Evolutionary conservation across 2,888 invertebrate species (phyloP).

Genomic region (Chesias legatella): DNA sequence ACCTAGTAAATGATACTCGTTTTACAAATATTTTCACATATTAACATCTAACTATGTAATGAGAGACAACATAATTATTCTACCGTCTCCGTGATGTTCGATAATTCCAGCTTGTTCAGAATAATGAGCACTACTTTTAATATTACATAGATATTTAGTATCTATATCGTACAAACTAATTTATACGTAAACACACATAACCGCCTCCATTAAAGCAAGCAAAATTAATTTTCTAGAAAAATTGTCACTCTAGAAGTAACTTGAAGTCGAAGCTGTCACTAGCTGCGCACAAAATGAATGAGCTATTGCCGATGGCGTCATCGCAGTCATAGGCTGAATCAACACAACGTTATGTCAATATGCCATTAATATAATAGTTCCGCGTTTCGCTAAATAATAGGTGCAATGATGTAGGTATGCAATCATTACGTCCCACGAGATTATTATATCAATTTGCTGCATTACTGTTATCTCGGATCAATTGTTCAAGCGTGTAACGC

Average conservation of each 20-base stretch:
- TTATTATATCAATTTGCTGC: conserved; percentile 30
- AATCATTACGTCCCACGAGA: conserved; percentile 31
- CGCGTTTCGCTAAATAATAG: conserved; percentile 41
- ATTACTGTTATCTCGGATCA: conserved; percentile 34
- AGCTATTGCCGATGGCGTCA: conserved; percentile 47
- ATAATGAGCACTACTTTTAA: too few relatives aligned
- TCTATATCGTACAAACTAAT: too few relatives aligned
- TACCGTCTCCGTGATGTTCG: conserved; percentile 2
- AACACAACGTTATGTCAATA: conserved; percentile 44
- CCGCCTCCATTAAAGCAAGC: too few relatives aligned
- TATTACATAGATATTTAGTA: too few relatives aligned
- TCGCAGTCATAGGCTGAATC: conserved; percentile 40
- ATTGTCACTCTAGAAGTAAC: conserved; percentile 14
- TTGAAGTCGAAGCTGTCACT: conserved; percentile 32
- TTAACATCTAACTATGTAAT: conserved; percentile 8
- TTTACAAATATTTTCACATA: conserved; percentile 22
- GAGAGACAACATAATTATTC: conserved; percentile 16
- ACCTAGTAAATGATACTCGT: conserved; percentile 24
- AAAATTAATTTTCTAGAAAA: too few relatives aligned
- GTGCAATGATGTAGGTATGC: conserved; percentile 30
- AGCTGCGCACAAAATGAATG: conserved; percentile 28
- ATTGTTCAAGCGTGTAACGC: conserved; percentile 28
- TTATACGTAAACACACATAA: too few relatives aligned
- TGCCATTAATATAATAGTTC: conserved; percentile 43
- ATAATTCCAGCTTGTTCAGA: conserved; percentile 7